These are phyloP conservation scores for Carabus problematicus DNA, from an alignment of 2,888 invertebrate species.

Conservation along the genomic window DNA sequence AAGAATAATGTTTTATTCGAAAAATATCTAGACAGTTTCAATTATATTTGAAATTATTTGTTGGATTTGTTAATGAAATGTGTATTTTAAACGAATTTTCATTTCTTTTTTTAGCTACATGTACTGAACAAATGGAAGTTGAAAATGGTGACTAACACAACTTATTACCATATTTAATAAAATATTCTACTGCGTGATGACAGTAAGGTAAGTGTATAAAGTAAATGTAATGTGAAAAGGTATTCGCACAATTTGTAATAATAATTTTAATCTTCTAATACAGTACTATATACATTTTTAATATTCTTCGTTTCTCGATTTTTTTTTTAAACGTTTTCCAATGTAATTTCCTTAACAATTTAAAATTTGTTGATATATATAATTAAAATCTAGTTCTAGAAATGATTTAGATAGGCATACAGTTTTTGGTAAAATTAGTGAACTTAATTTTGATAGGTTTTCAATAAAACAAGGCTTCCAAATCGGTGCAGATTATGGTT, in stretches of 20 bases:
- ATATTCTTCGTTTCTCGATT: too few species aligned
- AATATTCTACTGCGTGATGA: too few species aligned
- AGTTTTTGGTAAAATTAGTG: neutral
- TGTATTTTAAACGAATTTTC: neutral
- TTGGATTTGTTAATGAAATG: neutral
- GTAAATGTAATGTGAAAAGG: neutral
- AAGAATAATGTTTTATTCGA: neutral
- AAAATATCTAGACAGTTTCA: neutral
- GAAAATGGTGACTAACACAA: constrained; percentile 17
- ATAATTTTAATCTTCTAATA: neutral
- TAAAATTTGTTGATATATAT: too few species aligned
- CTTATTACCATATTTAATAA: neutral
- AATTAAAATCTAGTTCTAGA: too few species aligned
- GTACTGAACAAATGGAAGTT: constrained; percentile 17
- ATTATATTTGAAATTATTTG: neutral
- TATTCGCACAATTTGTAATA: neutral
- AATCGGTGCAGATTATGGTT: neutral
- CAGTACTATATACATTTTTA: too few species aligned
- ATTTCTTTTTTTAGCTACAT: constrained; percentile 8
- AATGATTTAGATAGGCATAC: too few species aligned
- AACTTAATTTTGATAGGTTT: neutral
- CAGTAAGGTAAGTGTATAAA: constrained; percentile 9
- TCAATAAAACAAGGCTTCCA: too few species aligned
- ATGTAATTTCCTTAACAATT: too few species aligned
- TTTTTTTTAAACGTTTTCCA: too few species aligned